phyloP scores from a whole-genome alignment of 1,140 invertebrate species.

The Rhyzopertha dominica region DNA sequence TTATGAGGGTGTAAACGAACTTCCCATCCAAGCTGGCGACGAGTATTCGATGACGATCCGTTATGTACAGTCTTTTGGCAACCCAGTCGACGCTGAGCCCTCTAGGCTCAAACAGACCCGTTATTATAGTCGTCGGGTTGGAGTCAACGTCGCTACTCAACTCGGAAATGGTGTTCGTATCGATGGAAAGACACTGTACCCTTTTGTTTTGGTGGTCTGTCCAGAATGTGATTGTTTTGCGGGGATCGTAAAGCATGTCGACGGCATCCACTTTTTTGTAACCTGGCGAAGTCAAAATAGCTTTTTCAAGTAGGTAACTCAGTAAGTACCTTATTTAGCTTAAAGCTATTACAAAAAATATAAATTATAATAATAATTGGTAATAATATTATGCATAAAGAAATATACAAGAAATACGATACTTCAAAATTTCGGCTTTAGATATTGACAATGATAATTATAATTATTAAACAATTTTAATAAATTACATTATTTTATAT shows the following conservation, averaged over 20 bases:
- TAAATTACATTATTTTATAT: too few relatives aligned
- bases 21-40: constrained; percentile 57
- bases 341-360: too few relatives aligned
- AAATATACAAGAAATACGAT: background rate
- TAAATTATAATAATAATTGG: background rate
- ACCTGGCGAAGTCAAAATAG: constrained; percentile 7
- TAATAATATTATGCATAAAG: background rate
- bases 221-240: constrained; percentile 50
- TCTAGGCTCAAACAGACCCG: constrained; percentile 56
- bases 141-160: constrained; percentile 30
- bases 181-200: constrained; percentile 34
- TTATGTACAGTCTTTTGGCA: constrained; percentile 66
- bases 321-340: too few relatives aligned
- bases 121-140: constrained; percentile 30
- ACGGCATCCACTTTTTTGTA: constrained; percentile 51
- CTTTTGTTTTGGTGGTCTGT: constrained; percentile 51
- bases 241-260: constrained; percentile 49
- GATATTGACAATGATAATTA: too few relatives aligned
- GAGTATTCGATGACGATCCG: constrained; percentile 60
- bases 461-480: too few relatives aligned
- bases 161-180: constrained; percentile 33
- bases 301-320: background rate
- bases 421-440: too few relatives aligned
- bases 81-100: constrained; percentile 77
- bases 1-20: constrained; percentile 54